Evolutionary conservation across 2,888 invertebrate genomes (phyloP).

Genomic region (Dorcus parallelipipedus): DNA sequence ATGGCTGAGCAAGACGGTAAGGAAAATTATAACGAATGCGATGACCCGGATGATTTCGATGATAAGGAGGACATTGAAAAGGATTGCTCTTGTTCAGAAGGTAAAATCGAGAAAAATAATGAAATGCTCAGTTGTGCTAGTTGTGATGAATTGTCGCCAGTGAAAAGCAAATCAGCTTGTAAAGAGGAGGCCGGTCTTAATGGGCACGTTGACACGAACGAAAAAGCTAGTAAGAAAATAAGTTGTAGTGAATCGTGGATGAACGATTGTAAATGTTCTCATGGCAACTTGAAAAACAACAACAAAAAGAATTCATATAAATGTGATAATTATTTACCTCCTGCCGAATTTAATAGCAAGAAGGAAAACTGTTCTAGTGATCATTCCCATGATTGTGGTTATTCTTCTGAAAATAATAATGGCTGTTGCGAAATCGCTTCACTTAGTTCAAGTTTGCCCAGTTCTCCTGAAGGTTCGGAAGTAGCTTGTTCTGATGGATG

Average conservation of each 20-base stretch:
- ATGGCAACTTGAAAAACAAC: conserved; percentile 22
- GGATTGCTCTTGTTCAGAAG: conserved; percentile 23
- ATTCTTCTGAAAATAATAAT: conserved; percentile 80
- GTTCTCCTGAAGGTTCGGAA: conserved; percentile 87
- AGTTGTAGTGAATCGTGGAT: conserved; percentile 35
- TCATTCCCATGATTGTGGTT: conserved; percentile 80
- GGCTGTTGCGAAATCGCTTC: conserved; percentile 66
- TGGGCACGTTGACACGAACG: not conserved
- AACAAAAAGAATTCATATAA: conserved; percentile 30
- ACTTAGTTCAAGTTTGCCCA: conserved; percentile 73
- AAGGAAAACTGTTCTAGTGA: conserved; percentile 63
- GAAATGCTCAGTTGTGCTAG: conserved; percentile 34
- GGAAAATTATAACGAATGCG: conserved; percentile 40
- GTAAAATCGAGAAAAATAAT: conserved; percentile 29
- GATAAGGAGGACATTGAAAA: conserved; percentile 17
- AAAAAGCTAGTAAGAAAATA: not conserved
- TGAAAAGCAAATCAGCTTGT: conserved; percentile 8
- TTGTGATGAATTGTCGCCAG: conserved; percentile 21
- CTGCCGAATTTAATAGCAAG: conserved; percentile 35
- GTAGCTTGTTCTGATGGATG: conserved; percentile 86
- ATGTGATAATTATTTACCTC: conserved; percentile 34
- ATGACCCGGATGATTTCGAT: conserved; percentile 35
- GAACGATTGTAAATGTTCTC: conserved; percentile 39
- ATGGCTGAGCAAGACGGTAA: conserved; percentile 50
- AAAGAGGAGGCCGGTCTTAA: conserved; percentile 5